phyloP scores from a whole-genome alignment of 2,113 vertebrate species.

The Heloderma charlesbogerti region DNA sequence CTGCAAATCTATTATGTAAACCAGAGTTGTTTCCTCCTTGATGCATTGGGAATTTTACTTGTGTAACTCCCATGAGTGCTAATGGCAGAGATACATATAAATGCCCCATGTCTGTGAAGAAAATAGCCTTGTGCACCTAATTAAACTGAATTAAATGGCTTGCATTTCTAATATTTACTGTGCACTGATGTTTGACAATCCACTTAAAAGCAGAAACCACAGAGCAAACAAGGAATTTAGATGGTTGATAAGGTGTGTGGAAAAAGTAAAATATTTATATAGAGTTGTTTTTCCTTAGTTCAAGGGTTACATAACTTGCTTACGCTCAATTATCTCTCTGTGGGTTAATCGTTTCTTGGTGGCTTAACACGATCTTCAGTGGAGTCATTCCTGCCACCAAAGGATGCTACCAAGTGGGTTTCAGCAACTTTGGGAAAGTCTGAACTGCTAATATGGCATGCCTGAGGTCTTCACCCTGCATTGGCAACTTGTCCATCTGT shows the following conservation, averaged over 20 bases:
- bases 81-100: slow-evolving; percentile 75
- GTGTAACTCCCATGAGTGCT: slow-evolving; percentile 75
- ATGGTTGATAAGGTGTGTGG: slow-evolving; percentile 13
- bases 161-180: slow-evolving; percentile 58
- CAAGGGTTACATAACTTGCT: neutral
- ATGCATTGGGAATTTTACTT: slow-evolving; percentile 70
- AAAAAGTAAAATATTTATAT: neutral
- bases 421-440: neutral
- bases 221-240: slow-evolving; percentile 24
- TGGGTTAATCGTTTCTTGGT: slow-evolving; percentile 6
- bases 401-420: neutral
- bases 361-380: slow-evolving; percentile 6
- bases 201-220: slow-evolving; percentile 43
- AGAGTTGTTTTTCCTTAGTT: slow-evolving; percentile 32
- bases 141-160: slow-evolving; percentile 71
- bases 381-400: accelerated
- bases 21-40: slow-evolving; percentile 69
- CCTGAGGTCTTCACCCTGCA: neutral
- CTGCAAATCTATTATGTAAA: slow-evolving; percentile 82
- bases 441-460: neutral
- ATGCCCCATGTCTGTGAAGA: slow-evolving; percentile 57
- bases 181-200: slow-evolving; percentile 33
- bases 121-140: slow-evolving; percentile 53
- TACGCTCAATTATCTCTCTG: neutral
- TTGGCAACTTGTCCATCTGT: neutral